These are phyloP conservation scores for Nasonia vitripennis DNA, from an alignment of 1,140 invertebrate species.

Conservation along the genomic window DNA sequence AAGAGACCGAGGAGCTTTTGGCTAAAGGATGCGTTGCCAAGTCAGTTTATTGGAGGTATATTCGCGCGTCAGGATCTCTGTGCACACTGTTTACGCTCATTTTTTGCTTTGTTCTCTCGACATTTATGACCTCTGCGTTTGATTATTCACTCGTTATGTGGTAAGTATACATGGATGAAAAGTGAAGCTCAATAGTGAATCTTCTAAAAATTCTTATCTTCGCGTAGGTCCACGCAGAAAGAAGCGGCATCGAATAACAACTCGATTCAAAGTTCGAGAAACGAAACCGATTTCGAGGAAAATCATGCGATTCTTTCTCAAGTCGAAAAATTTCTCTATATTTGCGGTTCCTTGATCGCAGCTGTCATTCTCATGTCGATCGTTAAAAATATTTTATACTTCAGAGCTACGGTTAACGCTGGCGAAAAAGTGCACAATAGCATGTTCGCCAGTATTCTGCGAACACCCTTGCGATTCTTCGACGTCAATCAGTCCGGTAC, in stretches of 20 bases:
- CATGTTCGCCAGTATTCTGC: slow-evolving; percentile 79
- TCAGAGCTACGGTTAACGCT: slow-evolving; percentile 79
- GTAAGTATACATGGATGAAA: slow-evolving; percentile 43
- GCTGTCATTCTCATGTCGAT: slow-evolving; percentile 65
- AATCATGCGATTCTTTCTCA: not conserved
- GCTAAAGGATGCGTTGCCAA: slow-evolving; percentile 76
- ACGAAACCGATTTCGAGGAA: not conserved
- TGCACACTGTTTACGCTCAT: slow-evolving; percentile 69
- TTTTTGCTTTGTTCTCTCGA: slow-evolving; percentile 70
- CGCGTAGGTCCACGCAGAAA: slow-evolving; percentile 53
- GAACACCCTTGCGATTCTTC: slow-evolving; percentile 81
- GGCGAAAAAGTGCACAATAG: slow-evolving; percentile 81
- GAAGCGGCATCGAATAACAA: no score
- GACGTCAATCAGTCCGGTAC: slow-evolving; percentile 81
- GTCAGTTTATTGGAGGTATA: slow-evolving; percentile 75
- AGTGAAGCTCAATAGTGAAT: not conserved
- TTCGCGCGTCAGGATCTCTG: slow-evolving; percentile 74
- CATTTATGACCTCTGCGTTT: slow-evolving; percentile 73
- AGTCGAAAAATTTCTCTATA: slow-evolving; percentile 59
- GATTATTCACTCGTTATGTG: slow-evolving; percentile 79
- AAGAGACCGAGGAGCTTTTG: slow-evolving; percentile 77
- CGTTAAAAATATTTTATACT: slow-evolving; percentile 71
- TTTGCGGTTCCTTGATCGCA: slow-evolving; percentile 68
- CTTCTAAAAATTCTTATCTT: slow-evolving; percentile 56
- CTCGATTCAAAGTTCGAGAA: not conserved